Conservation (phyloP, 2,797 vertebrate genomes). For the Lacerta agilis region DNA sequence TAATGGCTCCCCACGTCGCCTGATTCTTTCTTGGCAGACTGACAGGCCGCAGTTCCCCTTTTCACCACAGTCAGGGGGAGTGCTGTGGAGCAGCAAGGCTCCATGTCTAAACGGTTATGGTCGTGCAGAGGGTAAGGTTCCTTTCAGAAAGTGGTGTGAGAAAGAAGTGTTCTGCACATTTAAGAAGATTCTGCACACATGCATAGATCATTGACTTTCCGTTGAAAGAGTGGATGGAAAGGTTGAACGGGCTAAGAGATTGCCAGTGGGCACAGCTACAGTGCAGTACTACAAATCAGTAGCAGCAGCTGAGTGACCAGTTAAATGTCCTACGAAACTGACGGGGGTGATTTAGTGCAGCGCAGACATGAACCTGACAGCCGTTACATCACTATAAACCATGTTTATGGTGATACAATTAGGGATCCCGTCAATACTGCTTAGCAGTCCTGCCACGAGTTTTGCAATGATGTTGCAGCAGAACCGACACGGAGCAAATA, state of each 20-base stretch:
- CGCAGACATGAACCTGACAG: conserved; percentile 36
- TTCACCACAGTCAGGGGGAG: no score
- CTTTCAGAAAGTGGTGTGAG: not conserved
- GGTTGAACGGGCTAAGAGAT: not conserved
- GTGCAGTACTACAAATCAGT: not conserved
- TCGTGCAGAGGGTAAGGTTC: not conserved
- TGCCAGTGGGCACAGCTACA: not conserved
- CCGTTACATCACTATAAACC: conserved; percentile 59
- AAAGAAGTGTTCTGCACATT: not conserved
- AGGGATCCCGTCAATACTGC: conserved; percentile 31
- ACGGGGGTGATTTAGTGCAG: conserved; percentile 63
- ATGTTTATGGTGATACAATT: conserved; percentile 68
- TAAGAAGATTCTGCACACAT: not conserved
- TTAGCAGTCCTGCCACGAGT: conserved; percentile 30
- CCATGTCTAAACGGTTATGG: not conserved
- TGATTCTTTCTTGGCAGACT: no score
- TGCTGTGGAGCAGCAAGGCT: not conserved
- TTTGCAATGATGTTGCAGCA: not conserved
- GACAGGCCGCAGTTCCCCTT: not conserved
- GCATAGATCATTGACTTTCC: not conserved
- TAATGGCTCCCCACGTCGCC: not conserved
- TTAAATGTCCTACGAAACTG: not conserved
- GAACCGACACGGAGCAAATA: not conserved
- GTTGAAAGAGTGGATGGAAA: not conserved
- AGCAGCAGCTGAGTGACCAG: not conserved